Conservation (phyloP, 2,888 invertebrate genomes). For the Steromphala cineraria region DNA sequence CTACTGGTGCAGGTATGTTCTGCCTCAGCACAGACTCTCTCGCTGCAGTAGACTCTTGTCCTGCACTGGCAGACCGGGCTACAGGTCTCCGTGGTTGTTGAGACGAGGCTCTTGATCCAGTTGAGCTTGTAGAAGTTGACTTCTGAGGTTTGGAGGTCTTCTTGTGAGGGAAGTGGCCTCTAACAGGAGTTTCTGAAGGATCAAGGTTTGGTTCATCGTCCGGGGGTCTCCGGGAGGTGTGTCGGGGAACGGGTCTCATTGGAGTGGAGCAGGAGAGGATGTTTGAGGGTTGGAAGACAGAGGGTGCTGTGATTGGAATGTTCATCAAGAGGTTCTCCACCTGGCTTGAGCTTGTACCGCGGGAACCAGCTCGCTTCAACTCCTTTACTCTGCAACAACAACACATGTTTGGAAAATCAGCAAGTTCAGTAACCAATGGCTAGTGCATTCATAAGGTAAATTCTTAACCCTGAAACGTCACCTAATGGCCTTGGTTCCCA, state of each 20-base stretch:
- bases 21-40: background rate
- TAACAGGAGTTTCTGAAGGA: conserved; percentile 63
- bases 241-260: conserved; percentile 47
- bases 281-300: conserved; percentile 66
- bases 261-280: conserved; percentile 68
- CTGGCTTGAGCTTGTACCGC: conserved; percentile 49
- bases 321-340: conserved; percentile 64
- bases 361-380: conserved; percentile 46
- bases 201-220: conserved; percentile 53
- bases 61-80: background rate
- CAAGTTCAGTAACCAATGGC: no score
- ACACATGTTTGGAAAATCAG: background rate
- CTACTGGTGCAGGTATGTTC: background rate
- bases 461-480: conserved; percentile 63
- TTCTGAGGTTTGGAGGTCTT: conserved; percentile 37
- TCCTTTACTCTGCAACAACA: conserved; percentile 63
- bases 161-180: conserved; percentile 58
- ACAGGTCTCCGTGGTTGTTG: background rate
- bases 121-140: background rate
- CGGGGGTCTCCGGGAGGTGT: conserved; percentile 40
- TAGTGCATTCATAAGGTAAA: no score
- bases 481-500: no score
- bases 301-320: conserved; percentile 63
- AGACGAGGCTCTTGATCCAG: background rate
- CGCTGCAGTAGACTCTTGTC: background rate